Evolutionary conservation across 1,140 invertebrate species (phyloP), one percentile per base, ranked within the genome.

Genomic region (Rhopalosiphum padi): DNA sequence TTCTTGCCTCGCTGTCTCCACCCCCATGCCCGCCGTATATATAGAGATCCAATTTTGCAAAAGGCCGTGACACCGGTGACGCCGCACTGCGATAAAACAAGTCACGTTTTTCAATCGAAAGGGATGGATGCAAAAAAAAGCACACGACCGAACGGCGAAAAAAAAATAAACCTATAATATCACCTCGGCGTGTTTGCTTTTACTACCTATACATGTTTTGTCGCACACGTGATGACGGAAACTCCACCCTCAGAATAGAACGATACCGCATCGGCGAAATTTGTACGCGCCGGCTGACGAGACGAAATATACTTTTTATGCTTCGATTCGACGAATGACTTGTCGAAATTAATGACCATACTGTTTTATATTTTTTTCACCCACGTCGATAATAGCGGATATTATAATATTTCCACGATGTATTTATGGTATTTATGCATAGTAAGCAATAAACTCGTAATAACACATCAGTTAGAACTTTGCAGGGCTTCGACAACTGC

Each of bases 81-180:
- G 90, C 90, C 90, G 90, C 90, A 77, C 30, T 91, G 55, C 90
- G 90, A 91, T 91, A 77, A 91, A 91, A 91, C 90, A 91, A 91
- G 90, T 91, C 90, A 91, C 90, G 90, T 91, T 91, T 91, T 77
- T 77, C 90, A 91, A 91, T 91, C 90, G 90, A 91, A 77, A 82
- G 55, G 90, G 60, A 77, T n/a, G 55, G 18, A 77, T 46, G 60
- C 9, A 41, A 77, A 91, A 68, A 41, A 91, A 91, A 91, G 41
- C 55, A 43, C 90, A 68, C 55, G 9, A 77, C 37, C 18, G 43
- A 68, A 77, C 11, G 8, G 46, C 0, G 46, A n/a, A 48, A 87
- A 46, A 43, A 87, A 87, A 35, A 51, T 51, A 51, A 89, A 53
- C 87, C 46, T 46, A 53, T 53, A 89, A 89, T 89, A 89, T 89